Evolutionary conservation across 2,797 vertebrate species (phyloP).

Genomic region (Eidolon dupreanum): DNA sequence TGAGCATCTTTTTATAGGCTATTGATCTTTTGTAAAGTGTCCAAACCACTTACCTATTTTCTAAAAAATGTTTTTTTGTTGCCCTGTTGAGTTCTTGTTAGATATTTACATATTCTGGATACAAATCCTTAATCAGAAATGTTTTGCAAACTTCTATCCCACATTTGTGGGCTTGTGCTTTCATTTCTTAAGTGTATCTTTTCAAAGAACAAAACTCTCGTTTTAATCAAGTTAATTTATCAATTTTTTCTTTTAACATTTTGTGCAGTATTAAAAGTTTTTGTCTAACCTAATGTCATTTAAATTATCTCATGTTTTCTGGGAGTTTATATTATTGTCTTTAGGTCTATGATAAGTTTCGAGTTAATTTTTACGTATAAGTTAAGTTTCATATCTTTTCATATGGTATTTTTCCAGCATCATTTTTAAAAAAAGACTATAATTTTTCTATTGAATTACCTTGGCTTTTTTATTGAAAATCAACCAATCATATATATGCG

Average conservation of each 20-base stretch:
- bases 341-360: neutral
- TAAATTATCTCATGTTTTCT: neutral
- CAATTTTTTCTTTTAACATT: neutral
- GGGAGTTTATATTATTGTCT: neutral
- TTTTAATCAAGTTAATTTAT: neutral
- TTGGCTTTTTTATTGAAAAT: constrained; percentile 2
- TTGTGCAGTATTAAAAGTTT: neutral
- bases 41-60: neutral
- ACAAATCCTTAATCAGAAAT: neutral
- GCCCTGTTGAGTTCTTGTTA: neutral
- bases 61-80: neutral
- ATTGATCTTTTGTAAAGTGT: neutral
- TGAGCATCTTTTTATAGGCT: neutral
- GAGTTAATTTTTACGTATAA: neutral
- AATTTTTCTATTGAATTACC: constrained; percentile 24
- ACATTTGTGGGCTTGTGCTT: neutral
- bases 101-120: neutral
- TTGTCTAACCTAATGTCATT: neutral
- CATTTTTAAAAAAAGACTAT: neutral
- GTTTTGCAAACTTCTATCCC: neutral
- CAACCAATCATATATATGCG: neutral
- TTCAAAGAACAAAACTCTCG: neutral
- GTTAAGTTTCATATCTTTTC: neutral
- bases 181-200: neutral
- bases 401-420: neutral